These are phyloP conservation scores for Tenthredo scrophulariae DNA, from an alignment of 2,888 invertebrate genomes.

Conservation along the genomic window DNA sequence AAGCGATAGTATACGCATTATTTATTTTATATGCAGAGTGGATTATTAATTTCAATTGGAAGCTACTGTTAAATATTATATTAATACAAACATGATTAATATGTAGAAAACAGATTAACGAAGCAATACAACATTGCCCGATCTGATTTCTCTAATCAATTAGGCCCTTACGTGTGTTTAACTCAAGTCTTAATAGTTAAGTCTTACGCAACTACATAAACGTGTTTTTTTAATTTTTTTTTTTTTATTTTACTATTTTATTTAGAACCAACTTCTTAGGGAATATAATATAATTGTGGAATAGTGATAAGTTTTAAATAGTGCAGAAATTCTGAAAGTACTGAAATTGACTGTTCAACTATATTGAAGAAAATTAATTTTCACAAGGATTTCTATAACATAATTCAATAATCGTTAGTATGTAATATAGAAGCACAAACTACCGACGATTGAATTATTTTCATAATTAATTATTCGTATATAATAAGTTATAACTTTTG, in stretches of 20 bases:
- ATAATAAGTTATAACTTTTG: conserved; percentile 8
- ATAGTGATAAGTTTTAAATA: conserved; percentile 16
- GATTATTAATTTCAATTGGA: conserved; percentile 24
- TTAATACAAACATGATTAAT: background rate
- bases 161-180: conserved; percentile 17
- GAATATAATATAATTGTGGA: conserved; percentile 7
- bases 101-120: background rate
- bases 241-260: background rate
- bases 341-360: background rate
- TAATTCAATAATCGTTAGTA: background rate
- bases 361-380: background rate
- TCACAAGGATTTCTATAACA: background rate
- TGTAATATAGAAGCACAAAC: background rate
- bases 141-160: conserved; percentile 30
- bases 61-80: conserved; percentile 20
- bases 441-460: background rate
- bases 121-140: background rate
- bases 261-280: conserved; percentile 26
- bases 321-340: background rate
- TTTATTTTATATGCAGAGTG: conserved; percentile 14
- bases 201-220: conserved; percentile 22
- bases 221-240: background rate
- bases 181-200: conserved; percentile 13
- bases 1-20: conserved; percentile 49
- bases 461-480: background rate